These are phyloP conservation scores for Zoanthus solanderi DNA, from an alignment of 92 coral and sea anemone species.

Conservation along the genomic window DNA sequence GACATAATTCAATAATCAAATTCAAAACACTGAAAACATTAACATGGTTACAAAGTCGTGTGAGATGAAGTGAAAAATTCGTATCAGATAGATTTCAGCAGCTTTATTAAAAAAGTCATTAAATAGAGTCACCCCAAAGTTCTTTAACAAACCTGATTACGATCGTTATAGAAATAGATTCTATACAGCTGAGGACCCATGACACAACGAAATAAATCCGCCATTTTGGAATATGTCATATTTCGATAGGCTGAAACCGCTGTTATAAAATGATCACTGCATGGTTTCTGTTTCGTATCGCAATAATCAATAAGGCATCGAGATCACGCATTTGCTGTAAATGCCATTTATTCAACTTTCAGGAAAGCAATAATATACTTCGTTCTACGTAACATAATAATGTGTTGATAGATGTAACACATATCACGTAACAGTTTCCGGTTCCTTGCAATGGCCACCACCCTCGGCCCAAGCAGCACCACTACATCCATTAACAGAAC, in stretches of 20 bases:
- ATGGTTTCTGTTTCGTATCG: no score
- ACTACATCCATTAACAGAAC: no score
- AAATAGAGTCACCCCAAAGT: neutral
- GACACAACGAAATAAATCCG: constrained; percentile 79
- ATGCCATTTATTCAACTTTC: no score
- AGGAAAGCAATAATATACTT: no score
- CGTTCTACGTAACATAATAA: no score
- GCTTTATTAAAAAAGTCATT: neutral
- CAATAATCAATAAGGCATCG: no score
- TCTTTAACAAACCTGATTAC: constrained; percentile 71
- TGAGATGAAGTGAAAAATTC: neutral
- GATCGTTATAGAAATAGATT: constrained; percentile 63
- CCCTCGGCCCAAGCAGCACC: no score
- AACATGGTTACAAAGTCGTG: neutral
- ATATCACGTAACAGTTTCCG: no score
- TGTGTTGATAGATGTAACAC: no score
- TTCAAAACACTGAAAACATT: neutral
- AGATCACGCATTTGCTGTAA: no score
- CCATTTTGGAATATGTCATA: constrained; percentile 61
- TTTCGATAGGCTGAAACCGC: constrained; percentile 42
- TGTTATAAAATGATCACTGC: neutral
- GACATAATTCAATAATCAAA: neutral
- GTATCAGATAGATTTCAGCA: neutral
- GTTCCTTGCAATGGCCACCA: no score
- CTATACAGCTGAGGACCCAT: constrained; percentile 89